phyloP scores from a whole-genome alignment of 2,797 vertebrate species.

The Sitta carolinensis region DNA sequence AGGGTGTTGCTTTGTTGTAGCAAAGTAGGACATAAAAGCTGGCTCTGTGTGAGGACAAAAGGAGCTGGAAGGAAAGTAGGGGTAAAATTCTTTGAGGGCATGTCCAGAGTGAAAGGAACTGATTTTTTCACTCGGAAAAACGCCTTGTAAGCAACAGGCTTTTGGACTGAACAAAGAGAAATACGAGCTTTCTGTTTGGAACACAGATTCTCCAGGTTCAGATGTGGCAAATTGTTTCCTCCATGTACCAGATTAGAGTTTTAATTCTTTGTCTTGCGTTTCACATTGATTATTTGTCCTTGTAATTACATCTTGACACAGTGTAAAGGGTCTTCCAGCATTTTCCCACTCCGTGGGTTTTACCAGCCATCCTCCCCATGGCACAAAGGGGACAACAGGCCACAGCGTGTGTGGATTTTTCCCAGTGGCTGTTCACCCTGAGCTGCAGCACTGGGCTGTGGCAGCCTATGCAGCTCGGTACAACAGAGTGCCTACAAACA shows the following conservation, averaged over 20 bases:
- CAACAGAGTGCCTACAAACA: rapidly evolving
- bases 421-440: background rate
- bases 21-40: background rate
- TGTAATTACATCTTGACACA: background rate
- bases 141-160: background rate
- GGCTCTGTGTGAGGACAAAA: background rate
- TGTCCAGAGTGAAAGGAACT: background rate
- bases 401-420: background rate
- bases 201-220: background rate
- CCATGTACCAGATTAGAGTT: background rate
- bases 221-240: background rate
- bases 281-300: background rate
- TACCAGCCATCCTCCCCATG: background rate
- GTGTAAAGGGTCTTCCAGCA: background rate
- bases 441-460: background rate
- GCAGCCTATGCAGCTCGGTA: background rate
- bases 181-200: background rate
- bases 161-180: background rate
- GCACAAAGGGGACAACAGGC: background rate
- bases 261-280: background rate
- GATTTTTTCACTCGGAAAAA: background rate
- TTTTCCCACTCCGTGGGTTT: background rate
- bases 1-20: background rate
- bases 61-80: background rate
- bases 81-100: background rate